Evolutionary conservation across 2,797 vertebrate species (phyloP).

Genomic region (Acanthopagrus latus): DNA sequence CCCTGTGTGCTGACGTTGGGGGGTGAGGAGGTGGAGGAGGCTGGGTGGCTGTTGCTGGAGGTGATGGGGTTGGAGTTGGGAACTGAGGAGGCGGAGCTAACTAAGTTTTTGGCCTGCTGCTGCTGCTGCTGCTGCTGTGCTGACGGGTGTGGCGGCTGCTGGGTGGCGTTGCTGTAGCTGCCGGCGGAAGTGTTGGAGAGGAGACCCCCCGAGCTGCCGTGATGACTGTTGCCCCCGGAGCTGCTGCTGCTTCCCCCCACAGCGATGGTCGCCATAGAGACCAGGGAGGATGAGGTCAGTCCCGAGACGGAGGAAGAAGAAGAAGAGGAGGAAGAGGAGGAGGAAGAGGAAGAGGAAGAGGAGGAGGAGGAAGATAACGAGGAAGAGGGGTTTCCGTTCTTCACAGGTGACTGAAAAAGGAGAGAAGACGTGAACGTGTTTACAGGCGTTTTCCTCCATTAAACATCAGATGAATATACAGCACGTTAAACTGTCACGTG

Average conservation of each 20-base stretch:
- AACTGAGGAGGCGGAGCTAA: constrained; percentile 46
- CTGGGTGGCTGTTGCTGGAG: constrained; percentile 67
- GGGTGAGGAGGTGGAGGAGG: constrained; percentile 68
- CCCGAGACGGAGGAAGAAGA: constrained; percentile 81
- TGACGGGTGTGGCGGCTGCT: constrained; percentile 74
- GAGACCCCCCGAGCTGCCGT: constrained; percentile 70
- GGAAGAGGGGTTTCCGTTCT: constrained; percentile 91
- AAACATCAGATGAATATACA: neutral
- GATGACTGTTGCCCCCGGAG: constrained; percentile 69
- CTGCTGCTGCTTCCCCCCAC: constrained; percentile 59
- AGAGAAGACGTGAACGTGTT: neutral
- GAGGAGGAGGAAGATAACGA: constrained; percentile 81
- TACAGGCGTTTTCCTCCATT: no score
- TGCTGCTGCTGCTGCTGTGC: constrained; percentile 61
- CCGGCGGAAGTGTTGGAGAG: constrained; percentile 76
- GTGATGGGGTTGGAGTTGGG: constrained; percentile 57
- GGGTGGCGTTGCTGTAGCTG: constrained; percentile 87
- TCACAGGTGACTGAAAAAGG: constrained; percentile 89
- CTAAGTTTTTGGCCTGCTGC: constrained; percentile 75
- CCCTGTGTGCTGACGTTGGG: constrained; percentile 72
- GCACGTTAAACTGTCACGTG: no score
- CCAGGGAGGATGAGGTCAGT: constrained; percentile 79
- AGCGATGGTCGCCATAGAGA: constrained; percentile 76
- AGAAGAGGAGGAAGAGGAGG: constrained; percentile 80
- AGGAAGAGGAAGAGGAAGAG: constrained; percentile 80